A percentile compares a stretch with the other conserved stretches of the same genome.
Evolutionary conservation across 1,140 invertebrate genomes (phyloP).

Genomic region (Drosophila funebris): DNA sequence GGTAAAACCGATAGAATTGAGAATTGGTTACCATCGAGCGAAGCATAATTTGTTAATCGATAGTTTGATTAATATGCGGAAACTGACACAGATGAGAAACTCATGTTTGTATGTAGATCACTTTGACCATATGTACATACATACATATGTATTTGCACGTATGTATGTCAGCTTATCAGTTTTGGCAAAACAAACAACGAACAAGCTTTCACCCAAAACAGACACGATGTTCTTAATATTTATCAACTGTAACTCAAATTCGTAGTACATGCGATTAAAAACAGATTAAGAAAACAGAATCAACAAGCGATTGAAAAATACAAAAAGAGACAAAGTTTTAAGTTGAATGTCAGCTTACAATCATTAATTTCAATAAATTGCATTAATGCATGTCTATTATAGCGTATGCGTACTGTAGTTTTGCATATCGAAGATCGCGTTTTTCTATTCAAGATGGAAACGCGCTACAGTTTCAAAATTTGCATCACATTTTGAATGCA

Average conservation of each 20-base stretch:
- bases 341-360: no score
- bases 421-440: conserved; percentile 4
- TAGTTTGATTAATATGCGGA: conserved; percentile 1
- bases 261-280: no score
- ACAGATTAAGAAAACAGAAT: no score
- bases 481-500: conserved; percentile 37
- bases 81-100: neutral
- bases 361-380: no score
- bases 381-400: neutral
- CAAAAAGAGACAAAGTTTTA: no score
- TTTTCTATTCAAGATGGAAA: conserved; percentile 22
- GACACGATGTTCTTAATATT: no score
- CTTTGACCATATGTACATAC: neutral
- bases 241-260: no score
- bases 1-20: neutral
- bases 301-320: no score
- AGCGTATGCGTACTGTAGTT: neutral
- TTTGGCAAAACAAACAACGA: no score
- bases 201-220: no score
- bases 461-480: conserved; percentile 24
- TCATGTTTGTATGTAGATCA: neutral
- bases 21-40: neutral
- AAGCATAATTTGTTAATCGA: conserved; percentile 7
- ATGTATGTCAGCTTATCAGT: neutral
- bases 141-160: neutral